These are phyloP conservation scores for Achroia grisella DNA, from an alignment of 1,140 invertebrate species.

Conservation along the genomic window DNA sequence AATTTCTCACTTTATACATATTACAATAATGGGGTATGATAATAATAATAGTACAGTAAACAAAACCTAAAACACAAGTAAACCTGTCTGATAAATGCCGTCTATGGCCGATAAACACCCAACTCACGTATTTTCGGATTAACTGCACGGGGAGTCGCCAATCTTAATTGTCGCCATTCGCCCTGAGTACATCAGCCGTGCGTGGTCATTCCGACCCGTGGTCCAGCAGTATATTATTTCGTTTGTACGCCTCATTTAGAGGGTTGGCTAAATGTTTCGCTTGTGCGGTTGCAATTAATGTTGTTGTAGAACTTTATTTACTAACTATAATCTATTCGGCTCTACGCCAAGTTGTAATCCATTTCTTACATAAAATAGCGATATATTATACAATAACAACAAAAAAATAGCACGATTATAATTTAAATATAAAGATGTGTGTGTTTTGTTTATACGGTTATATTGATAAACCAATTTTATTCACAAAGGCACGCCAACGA, in stretches of 20 bases:
- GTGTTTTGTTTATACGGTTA: too few relatives aligned
- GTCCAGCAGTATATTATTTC: conserved; percentile 55
- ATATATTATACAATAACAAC: too few relatives aligned
- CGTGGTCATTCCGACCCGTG: conserved; percentile 42
- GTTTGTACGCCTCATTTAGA: conserved; percentile 43
- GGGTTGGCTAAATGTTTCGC: conserved; percentile 44
- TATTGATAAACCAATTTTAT: too few relatives aligned
- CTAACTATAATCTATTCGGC: too few relatives aligned
- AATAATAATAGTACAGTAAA: too few relatives aligned
- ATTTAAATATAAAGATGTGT: too few relatives aligned
- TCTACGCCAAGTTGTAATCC: too few relatives aligned
- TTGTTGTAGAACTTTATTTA: conserved; percentile 10
- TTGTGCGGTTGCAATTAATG: conserved; percentile 34
- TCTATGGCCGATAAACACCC: conserved; percentile 62
- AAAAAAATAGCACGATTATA: too few relatives aligned
- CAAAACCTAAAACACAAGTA: conserved; percentile 24
- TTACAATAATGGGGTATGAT: too few relatives aligned
- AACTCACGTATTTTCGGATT: conserved; percentile 63
- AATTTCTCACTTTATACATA: too few relatives aligned
- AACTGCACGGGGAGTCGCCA: conserved; percentile 55
- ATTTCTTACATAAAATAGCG: too few relatives aligned
- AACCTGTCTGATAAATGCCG: conserved; percentile 26
- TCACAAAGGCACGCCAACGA: too few relatives aligned
- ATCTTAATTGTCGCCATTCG: conserved; percentile 57
- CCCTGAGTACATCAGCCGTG: conserved; percentile 16